These are phyloP conservation scores for Onychorhynchus coronatus DNA, from an alignment of 2,113 vertebrate genomes.

Conservation along the genomic window DNA sequence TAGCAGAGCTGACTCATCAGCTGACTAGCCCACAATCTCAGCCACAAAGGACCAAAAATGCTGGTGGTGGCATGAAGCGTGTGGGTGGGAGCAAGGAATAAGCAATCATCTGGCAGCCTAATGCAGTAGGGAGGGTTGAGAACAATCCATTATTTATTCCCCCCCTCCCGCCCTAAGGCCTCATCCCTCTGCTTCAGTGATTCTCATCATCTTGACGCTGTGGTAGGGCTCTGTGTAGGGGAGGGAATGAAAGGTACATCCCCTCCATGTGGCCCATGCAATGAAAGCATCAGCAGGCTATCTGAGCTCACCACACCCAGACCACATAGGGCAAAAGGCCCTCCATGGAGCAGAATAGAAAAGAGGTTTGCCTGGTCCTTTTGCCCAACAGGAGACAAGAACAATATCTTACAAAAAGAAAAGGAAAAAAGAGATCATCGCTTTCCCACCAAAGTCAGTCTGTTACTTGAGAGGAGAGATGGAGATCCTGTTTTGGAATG, in stretches of 20 bases:
- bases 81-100: slow-evolving; percentile 64
- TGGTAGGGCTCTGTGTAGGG: slow-evolving; percentile 57
- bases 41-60: slow-evolving; percentile 61
- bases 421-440: background rate
- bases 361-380: background rate
- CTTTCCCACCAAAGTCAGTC: background rate
- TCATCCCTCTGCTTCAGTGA: slow-evolving; percentile 24
- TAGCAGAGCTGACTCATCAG: slow-evolving; percentile 59
- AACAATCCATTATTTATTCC: slow-evolving; percentile 58
- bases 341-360: background rate
- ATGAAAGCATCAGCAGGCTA: slow-evolving; percentile 57
- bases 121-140: slow-evolving; percentile 43
- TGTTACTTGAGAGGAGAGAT: background rate
- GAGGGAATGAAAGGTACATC: slow-evolving; percentile 46
- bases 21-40: slow-evolving; percentile 49
- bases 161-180: slow-evolving; percentile 46
- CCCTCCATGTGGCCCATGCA: slow-evolving; percentile 40
- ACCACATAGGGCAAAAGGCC: slow-evolving; percentile 22
- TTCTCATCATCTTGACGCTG: slow-evolving; percentile 39
- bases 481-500: background rate
- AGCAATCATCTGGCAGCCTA: slow-evolving; percentile 65
- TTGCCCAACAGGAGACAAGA: background rate
- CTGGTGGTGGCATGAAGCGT: slow-evolving; percentile 58
- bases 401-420: background rate
- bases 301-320: slow-evolving; percentile 48